Evolutionary conservation across 2,888 invertebrate species (phyloP), one percentile per base, ranked within the genome.

Genomic region (Meteorus cinctellus): DNA sequence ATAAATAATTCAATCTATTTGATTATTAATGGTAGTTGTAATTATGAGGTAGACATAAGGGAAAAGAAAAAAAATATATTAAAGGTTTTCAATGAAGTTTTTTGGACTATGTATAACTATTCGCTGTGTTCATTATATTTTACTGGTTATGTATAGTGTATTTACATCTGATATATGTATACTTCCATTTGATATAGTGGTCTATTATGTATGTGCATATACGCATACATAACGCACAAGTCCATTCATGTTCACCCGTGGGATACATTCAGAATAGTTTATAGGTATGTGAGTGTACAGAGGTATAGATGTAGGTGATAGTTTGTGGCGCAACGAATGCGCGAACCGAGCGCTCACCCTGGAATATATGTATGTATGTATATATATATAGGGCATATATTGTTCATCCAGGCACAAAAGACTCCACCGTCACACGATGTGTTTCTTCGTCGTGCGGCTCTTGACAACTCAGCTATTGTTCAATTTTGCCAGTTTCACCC

Each of bases 221-320:
- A 36, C 36, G 55, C 59, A 55, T 59, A 29, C 34, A 59, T 34
- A 59, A 59, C 34, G 59, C 62, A 71, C 62, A 34, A n/a, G 34
- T 62, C 45, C 31, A 71, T 48, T 71, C 62, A 62, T 71, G 60
- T 71, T 71, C 41, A 62, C 71, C 62, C 62, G 27, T 34, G 60
- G 41, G 34, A 71, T n/a, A 71, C 62, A 45, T 41, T n/a, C 63
- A n/a, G 27, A n/a, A 63, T 19, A 55, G 19, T 55, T 55, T 19
- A 16, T 48, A 5, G 16, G 5, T 55, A 19, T 19, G 4, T 48
- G 12, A 34, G 34, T 48, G 14, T 48, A n/a, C 16, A 16, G 4
- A 14, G 10, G 48, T 48, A 41, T 48, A 48, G 48, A 5, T 45
- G 10, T 45, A 10, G 45, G 14, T 12, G 45, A 14, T 48, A 48